Base-by-base conservation (phyloP, 64 coral and sea anemone genomes). In the Astreopora myriophthalma region DNA sequence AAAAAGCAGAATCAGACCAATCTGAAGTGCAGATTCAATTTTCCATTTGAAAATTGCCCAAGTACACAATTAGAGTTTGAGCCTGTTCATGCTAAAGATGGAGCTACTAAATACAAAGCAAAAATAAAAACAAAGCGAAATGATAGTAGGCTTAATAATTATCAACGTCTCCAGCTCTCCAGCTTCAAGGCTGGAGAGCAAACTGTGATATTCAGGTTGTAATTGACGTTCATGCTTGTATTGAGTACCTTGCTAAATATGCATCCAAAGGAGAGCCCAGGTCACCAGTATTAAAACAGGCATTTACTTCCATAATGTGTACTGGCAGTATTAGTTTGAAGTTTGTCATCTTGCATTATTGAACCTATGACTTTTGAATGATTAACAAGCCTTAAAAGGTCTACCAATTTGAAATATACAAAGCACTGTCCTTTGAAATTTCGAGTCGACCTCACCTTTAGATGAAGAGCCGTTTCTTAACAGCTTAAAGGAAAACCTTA, bases 161-260 rank as follows among this genome's bases (percentile, higher is more conserved):
- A 92, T 22, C 79, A 92, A 38, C 78, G 71, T n/a, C n/a, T n/a
- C n/a, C n/a, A n/a, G n/a, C n/a, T 25, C 78, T 92, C 85, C 79
- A 92, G 52, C 42, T 80, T 44, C 88, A 90, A 51, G 60, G 74
- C 63, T 90, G 75, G 88, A 79, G 88, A 48, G 89, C 89, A 5
- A 92, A 91, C 67, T 91, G 75, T 82, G 89, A 83, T 71, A 86
- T 82, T 58, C 78, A 82, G 49, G 49, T 76, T 5, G 46, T 83
- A 8, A 80, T 80, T 80, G 76, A 80, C 24, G 28, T 75, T 64
- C 62, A 72, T 73, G 39, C 65, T 40, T 76, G 73, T 29, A 29
- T 76, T 29, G 73, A 76, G 20, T 80, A 80, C 27, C 76, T 80
- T 10, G 48, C 33, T 3, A 80, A 80, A 49, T 80, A 80, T 80